phyloP scores from a whole-genome alignment of 2,113 vertebrate species.

The Poeciliopsis prolifica region DNA sequence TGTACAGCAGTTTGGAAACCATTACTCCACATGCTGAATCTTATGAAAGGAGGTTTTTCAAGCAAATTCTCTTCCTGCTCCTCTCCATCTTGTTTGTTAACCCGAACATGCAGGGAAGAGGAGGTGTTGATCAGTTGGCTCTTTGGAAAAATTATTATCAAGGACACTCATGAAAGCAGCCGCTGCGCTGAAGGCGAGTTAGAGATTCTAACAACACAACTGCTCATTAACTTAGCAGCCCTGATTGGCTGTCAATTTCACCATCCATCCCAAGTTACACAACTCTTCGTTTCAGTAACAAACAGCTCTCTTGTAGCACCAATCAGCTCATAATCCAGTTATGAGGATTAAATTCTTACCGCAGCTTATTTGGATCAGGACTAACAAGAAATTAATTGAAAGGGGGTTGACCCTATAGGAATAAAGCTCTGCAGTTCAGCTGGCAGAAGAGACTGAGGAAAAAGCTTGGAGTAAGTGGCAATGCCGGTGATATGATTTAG shows the following conservation, averaged over 20 bases:
- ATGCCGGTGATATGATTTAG: conserved; percentile 57
- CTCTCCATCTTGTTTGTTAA: conserved; percentile 50
- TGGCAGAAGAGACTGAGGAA: conserved; percentile 57
- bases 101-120: conserved; percentile 7
- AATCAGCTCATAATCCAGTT: conserved; percentile 76
- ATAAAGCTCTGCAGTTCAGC: conserved; percentile 55
- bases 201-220: not conserved
- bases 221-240: conserved; percentile 1
- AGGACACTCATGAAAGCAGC: conserved; percentile 39
- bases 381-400: conserved; percentile 79
- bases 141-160: conserved; percentile 42
- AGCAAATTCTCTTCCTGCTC: conserved; percentile 17
- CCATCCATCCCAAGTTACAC: conserved; percentile 42
- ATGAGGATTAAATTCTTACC: conserved; percentile 77
- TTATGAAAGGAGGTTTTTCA: conserved; percentile 19
- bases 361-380: conserved; percentile 74
- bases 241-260: conserved; percentile 38
- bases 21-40: not conserved
- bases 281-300: conserved; percentile 57
- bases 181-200: conserved; percentile 1
- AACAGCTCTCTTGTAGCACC: conserved; percentile 47
- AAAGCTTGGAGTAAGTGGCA: conserved; percentile 58
- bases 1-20: not conserved
- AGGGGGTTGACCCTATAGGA: conserved; percentile 66
- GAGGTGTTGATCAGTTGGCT: conserved; percentile 4